These are phyloP conservation scores for Drosophila malerkotliana DNA, from an alignment of 1,140 invertebrate species.

Conservation along the genomic window DNA sequence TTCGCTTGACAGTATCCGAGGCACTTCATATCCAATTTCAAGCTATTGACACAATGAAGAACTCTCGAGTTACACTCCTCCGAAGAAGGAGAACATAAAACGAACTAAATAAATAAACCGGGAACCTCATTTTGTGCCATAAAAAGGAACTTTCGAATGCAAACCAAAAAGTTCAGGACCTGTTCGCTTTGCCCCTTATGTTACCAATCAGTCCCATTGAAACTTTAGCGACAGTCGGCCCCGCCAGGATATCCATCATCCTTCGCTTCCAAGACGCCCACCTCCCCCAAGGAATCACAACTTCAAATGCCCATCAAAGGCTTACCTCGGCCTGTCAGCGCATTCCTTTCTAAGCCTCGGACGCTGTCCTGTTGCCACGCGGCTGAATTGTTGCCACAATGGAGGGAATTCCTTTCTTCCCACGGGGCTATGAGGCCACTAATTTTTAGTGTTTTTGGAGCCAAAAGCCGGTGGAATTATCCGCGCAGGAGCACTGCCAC, in stretches of 20 bases:
- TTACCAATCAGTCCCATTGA: constrained; percentile 36
- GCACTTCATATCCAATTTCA: constrained; percentile 57
- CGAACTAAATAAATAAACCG: constrained; percentile 28
- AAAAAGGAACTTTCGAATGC: constrained; percentile 40
- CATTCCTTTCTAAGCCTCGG: constrained; percentile 38
- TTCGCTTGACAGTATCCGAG: constrained; percentile 8
- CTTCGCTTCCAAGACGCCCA: neutral
- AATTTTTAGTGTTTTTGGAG: neutral
- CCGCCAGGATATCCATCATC: constrained; percentile 29
- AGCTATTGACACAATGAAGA: constrained; percentile 61
- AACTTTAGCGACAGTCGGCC: constrained; percentile 37
- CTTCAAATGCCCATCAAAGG: constrained; percentile 33
- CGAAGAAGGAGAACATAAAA: constrained; percentile 14
- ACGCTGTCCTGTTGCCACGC: constrained; percentile 41
- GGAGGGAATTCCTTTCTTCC: constrained; percentile 36
- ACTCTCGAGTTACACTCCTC: constrained; percentile 27
- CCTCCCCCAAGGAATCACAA: constrained; percentile 8
- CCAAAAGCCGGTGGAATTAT: constrained; percentile 30
- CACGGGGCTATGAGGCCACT: neutral
- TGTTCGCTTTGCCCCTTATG: neutral
- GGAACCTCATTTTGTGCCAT: constrained; percentile 35
- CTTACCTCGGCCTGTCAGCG: constrained; percentile 35
- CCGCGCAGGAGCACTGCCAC: constrained; percentile 26
- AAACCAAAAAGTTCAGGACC: constrained; percentile 20
- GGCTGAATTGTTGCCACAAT: constrained; percentile 25